phyloP scores from a whole-genome alignment of 2,888 invertebrate genomes.

The Harpalus rubripes region DNA sequence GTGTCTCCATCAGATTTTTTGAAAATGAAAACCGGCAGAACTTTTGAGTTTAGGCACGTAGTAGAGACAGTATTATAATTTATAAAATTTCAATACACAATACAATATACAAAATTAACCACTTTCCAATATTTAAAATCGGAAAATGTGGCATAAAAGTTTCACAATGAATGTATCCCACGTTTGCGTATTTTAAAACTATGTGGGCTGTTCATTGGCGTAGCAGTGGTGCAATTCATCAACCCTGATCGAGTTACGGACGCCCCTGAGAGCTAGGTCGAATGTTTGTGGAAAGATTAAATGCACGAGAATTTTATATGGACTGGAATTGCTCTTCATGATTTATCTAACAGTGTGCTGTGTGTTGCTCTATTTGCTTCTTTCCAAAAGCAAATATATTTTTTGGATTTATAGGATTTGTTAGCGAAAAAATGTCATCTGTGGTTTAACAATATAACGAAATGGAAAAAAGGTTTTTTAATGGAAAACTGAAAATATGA shows the following conservation, averaged over 20 bases:
- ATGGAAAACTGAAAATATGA: slow-evolving; percentile 33
- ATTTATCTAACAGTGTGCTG: slow-evolving; percentile 34
- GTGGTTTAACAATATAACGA: background rate
- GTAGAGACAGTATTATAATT: too few relatives aligned
- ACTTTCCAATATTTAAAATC: background rate
- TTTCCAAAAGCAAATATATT: slow-evolving; percentile 32
- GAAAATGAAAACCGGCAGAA: too few relatives aligned
- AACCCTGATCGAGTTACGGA: slow-evolving; percentile 10
- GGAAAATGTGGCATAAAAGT: background rate
- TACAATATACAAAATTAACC: background rate
- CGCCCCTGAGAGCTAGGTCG: background rate
- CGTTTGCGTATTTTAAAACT: background rate
- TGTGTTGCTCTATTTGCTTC: slow-evolving; percentile 3
- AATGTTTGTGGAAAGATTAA: slow-evolving; percentile 47
- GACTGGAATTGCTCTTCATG: slow-evolving; percentile 29
- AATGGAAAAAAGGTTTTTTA: background rate
- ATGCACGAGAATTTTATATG: slow-evolving; percentile 43
- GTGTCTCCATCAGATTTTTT: too few relatives aligned
- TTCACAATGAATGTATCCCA: background rate
- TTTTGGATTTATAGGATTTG: slow-evolving; percentile 31
- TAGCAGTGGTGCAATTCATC: slow-evolving; percentile 20
- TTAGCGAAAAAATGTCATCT: background rate
- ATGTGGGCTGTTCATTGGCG: background rate
- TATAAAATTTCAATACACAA: too few relatives aligned
- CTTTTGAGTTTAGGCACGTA: too few relatives aligned